Conservation (phyloP, 2,113 vertebrate species). For the Pica pica region DNA sequence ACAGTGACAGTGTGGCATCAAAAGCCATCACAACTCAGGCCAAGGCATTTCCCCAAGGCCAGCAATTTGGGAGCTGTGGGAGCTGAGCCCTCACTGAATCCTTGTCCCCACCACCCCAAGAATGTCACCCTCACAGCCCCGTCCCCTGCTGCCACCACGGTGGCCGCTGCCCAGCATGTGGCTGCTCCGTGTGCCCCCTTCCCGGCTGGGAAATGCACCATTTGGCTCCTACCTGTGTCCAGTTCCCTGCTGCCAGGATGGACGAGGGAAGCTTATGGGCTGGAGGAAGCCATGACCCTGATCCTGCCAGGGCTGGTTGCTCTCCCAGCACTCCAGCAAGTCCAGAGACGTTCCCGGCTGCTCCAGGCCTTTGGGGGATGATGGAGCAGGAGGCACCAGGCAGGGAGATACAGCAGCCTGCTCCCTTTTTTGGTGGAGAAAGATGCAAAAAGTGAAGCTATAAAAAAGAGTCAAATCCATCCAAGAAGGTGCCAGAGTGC, state of each 20-base stretch:
- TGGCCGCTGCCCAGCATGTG: not conserved
- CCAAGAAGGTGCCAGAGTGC: not conserved
- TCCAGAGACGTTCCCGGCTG: not conserved
- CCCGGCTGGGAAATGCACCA: not conserved
- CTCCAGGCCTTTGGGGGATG: not conserved
- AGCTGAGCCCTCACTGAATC: not conserved
- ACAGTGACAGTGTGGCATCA: rapidly evolving
- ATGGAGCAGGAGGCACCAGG: not conserved
- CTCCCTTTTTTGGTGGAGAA: not conserved
- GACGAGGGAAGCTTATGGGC: not conserved
- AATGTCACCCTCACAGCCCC: not conserved
- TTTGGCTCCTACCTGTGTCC: not conserved
- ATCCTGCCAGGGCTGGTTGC: not conserved
- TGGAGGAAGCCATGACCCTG: not conserved
- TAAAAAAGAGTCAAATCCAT: not conserved
- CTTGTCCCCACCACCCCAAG: rapidly evolving
- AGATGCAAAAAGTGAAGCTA: not conserved
- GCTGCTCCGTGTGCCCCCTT: not conserved
- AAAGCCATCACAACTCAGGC: not conserved
- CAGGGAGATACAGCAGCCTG: not conserved
- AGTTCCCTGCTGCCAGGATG: not conserved
- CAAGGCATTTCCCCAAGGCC: rapidly evolving
- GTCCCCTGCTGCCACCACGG: not conserved
- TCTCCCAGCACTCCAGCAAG: not conserved
- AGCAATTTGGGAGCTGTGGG: not conserved